A percentile compares a stretch with the other conserved stretches of the same genome.
phyloP scores from a whole-genome alignment of 53 echinoderm and acorn worm genomes.

The Hippasteria phrygiana region DNA sequence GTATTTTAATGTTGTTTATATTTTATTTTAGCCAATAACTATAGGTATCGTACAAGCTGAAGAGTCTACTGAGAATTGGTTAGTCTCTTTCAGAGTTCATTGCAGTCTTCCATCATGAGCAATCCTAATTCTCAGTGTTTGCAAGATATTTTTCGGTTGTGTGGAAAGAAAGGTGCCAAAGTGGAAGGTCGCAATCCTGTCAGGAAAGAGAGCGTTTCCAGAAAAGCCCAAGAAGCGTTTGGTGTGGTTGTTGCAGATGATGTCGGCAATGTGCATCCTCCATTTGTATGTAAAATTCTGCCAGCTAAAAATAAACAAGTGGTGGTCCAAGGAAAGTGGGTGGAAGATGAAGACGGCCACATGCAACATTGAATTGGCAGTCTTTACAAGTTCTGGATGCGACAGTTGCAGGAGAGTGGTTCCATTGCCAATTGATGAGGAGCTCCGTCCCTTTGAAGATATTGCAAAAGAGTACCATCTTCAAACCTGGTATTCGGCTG shows the following conservation, averaged over 20 bases:
- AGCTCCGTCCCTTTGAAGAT: neutral
- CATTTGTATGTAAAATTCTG: slow-evolving; percentile 30
- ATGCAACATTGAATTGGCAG: slow-evolving; percentile 3
- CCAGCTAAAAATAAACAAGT: slow-evolving; percentile 1
- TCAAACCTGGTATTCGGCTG: neutral
- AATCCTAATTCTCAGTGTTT: slow-evolving; percentile 17
- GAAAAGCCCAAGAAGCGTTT: neutral
- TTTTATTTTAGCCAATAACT: no score
- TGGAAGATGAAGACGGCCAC: slow-evolving; percentile 19
- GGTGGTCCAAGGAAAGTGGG: slow-evolving; percentile 23
- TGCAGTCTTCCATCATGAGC: neutral
- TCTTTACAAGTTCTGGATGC: neutral
- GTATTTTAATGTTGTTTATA: no score
- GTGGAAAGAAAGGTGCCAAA: slow-evolving; percentile 7
- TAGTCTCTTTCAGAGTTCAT: no score
- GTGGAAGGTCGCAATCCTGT: slow-evolving; percentile 3
- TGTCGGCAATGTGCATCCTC: slow-evolving; percentile 9
- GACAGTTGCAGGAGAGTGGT: neutral
- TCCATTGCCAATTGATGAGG: neutral
- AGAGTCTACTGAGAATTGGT: no score
- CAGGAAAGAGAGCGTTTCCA: neutral
- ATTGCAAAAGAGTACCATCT: neutral
- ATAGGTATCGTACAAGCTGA: no score
- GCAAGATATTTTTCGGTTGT: slow-evolving; percentile 18
- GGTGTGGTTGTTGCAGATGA: slow-evolving; percentile 7